Conservation (phyloP, 2,888 invertebrate genomes). For the Bedellia somnulentella region DNA sequence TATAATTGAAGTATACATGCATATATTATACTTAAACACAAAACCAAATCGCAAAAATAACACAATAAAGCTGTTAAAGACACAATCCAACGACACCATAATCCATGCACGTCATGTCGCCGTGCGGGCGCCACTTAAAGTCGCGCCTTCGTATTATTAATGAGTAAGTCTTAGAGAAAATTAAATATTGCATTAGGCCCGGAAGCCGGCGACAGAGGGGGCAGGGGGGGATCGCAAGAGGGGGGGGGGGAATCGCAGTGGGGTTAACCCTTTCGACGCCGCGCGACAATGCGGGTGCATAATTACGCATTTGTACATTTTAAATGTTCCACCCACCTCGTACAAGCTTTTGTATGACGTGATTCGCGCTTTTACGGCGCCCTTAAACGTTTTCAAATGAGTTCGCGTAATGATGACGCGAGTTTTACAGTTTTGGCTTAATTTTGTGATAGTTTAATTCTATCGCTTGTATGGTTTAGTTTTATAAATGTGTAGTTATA, state of each 20-base stretch:
- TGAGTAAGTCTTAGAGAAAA: conserved; percentile 61
- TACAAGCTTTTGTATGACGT: conserved; percentile 54
- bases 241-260: conserved; percentile 20
- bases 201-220: conserved; percentile 52
- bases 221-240: conserved; percentile 18
- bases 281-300: conserved; percentile 60
- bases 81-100: too few relatives aligned
- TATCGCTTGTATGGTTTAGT: too few relatives aligned
- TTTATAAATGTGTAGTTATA: too few relatives aligned
- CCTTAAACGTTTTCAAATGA: conserved; percentile 42
- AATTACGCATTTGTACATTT: conserved; percentile 63
- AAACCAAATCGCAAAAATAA: too few relatives aligned
- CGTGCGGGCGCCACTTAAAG: conserved; percentile 60
- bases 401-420: conserved; percentile 39
- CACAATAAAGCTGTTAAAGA: too few relatives aligned
- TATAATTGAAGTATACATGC: too few relatives aligned
- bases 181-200: conserved; percentile 62
- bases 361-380: conserved; percentile 46
- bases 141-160: conserved; percentile 58
- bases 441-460: too few relatives aligned
- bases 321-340: conserved; percentile 56
- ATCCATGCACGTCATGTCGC: too few relatives aligned
- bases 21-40: too few relatives aligned
- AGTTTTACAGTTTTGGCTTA: too few relatives aligned
- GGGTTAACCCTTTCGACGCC: conserved; percentile 38